A percentile compares a stretch with the other conserved stretches of the same genome.
Conservation (phyloP, 2,113 vertebrate genomes). For the Leptobrachium ailaonicum region DNA sequence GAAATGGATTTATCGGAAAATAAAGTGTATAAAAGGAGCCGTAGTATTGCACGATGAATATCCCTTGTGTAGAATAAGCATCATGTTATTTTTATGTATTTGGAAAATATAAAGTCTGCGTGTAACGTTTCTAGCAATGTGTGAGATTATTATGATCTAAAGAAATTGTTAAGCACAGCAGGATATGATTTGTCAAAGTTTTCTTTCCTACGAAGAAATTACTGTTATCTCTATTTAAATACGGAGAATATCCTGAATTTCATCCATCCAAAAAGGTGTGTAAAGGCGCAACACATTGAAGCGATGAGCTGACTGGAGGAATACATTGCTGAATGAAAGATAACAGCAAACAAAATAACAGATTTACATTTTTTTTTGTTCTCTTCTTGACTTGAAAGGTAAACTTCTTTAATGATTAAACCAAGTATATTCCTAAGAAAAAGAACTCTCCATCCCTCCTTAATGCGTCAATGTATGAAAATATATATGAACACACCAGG, state of each 20-base stretch:
- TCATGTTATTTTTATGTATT: neutral
- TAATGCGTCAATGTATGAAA: constrained; percentile 26
- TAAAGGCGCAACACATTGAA: neutral
- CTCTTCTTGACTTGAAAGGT: constrained; percentile 26
- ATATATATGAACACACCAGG: neutral
- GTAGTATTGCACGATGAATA: no score
- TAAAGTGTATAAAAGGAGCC: no score
- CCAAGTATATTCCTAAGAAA: constrained; percentile 1
- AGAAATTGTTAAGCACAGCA: neutral
- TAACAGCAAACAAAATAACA: constrained; percentile 1
- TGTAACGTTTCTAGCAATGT: neutral
- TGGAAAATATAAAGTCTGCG: neutral
- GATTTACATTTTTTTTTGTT: neutral
- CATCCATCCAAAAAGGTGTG: neutral
- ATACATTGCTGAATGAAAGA: constrained; percentile 22
- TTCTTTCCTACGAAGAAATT: constrained; percentile 21
- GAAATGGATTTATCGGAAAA: no score
- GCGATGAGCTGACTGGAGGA: neutral
- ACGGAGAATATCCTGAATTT: neutral
- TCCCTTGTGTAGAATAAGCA: no score
- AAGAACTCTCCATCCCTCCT: constrained; percentile 2
- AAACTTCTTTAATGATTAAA: constrained; percentile 11
- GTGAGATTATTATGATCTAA: neutral
- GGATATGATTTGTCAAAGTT: constrained; percentile 6
- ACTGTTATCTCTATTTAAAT: constrained; percentile 11